phyloP scores from a whole-genome alignment of 2,113 vertebrate genomes.

The Melospiza georgiana region DNA sequence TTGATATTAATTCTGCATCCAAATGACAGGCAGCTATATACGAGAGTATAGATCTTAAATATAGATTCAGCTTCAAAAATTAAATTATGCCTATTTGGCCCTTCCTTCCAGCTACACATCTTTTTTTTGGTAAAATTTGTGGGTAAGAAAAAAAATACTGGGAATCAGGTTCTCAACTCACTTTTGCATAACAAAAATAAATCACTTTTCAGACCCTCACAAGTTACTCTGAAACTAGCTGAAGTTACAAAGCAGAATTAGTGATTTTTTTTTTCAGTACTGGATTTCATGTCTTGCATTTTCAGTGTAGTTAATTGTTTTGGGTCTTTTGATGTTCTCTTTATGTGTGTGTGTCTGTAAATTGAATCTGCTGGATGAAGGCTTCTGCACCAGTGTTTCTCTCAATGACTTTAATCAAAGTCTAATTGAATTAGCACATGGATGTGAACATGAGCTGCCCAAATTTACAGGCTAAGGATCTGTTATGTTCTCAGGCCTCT shows the following conservation, averaged over 20 bases:
- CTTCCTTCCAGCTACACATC: neutral
- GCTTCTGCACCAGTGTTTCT: neutral
- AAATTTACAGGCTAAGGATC: neutral
- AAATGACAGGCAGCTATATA: neutral
- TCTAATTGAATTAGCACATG: neutral
- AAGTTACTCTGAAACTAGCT: neutral
- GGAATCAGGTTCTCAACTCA: neutral
- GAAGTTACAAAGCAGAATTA: neutral
- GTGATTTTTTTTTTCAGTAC: neutral
- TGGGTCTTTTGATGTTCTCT: rapidly evolving
- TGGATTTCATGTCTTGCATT: neutral
- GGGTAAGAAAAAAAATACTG: neutral
- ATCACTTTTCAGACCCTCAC: neutral
- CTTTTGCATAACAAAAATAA: no score
- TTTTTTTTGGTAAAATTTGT: neutral
- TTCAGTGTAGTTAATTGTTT: neutral
- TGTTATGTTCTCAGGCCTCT: neutral
- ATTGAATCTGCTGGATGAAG: neutral
- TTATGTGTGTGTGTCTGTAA: neutral
- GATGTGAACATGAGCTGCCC: neutral
- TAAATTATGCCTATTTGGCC: neutral
- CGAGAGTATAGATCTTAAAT: neutral
- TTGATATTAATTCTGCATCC: neutral
- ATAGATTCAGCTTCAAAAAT: neutral
- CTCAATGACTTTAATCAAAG: neutral